Evolutionary conservation across 2,888 invertebrate species (phyloP).

Genomic region (Yponomeuta cagnagella): DNA sequence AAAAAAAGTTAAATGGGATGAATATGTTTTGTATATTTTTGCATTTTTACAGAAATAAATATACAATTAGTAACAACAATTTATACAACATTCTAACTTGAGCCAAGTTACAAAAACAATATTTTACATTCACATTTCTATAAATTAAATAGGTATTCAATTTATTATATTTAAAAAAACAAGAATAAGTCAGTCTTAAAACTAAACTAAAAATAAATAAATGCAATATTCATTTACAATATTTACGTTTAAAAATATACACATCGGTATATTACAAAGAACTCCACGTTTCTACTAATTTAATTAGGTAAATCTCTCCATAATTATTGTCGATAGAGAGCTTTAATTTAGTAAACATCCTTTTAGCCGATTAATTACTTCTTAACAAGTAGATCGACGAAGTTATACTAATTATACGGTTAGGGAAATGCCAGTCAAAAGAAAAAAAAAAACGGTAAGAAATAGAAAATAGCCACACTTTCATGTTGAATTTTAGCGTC

Average conservation of each 20-base stretch:
- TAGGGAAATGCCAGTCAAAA: neutral
- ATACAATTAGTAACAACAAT: slow-evolving; percentile 19
- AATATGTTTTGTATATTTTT: slow-evolving; percentile 19
- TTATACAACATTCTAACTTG: slow-evolving; percentile 25
- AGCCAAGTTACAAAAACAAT: slow-evolving; percentile 20
- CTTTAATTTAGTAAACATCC: too few species aligned
- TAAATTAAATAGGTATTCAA: neutral
- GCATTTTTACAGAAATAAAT: slow-evolving; percentile 15
- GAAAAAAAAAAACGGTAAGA: neutral
- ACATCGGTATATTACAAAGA: slow-evolving; percentile 27
- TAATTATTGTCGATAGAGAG: neutral
- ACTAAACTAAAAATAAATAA: slow-evolving; percentile 53
- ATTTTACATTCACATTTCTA: neutral
- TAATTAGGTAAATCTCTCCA: neutral
- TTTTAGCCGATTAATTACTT: neutral
- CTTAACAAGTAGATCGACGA: neutral
- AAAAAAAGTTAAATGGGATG: neutral
- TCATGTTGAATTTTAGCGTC: too few species aligned
- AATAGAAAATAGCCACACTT: neutral
- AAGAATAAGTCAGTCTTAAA: slow-evolving; percentile 38
- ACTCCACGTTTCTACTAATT: neutral
- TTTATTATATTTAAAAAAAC: slow-evolving; percentile 25
- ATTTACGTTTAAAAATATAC: slow-evolving; percentile 33
- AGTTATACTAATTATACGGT: neutral
- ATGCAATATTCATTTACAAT: slow-evolving; percentile 50